Conservation (phyloP, 1,140 invertebrate genomes). For the Trichogramma pretiosum region DNA sequence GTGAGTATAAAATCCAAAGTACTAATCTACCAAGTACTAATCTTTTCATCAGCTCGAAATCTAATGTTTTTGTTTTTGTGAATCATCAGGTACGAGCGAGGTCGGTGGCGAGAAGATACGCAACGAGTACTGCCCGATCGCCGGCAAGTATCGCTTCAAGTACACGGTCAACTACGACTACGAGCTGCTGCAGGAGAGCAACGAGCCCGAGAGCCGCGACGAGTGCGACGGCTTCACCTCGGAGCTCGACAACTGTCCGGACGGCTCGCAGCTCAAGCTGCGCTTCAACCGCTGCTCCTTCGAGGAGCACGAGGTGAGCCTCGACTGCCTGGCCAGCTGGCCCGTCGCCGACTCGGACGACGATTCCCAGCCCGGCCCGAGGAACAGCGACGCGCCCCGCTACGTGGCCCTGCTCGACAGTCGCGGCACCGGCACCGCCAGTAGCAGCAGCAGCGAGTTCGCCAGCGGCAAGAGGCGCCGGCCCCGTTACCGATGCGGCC, state of each 20-base stretch:
- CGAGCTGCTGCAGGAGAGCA: slow-evolving; percentile 36
- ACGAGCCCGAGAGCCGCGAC: slow-evolving; percentile 41
- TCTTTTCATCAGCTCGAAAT: too few relatives aligned
- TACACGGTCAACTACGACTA: slow-evolving; percentile 41
- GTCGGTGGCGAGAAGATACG: slow-evolving; percentile 41
- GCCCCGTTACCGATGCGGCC: slow-evolving; percentile 58
- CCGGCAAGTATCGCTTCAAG: slow-evolving; percentile 54
- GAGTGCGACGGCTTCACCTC: slow-evolving; percentile 52
- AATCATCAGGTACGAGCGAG: slow-evolving; percentile 46
- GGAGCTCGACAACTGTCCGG: slow-evolving; percentile 56
- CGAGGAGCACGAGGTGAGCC: slow-evolving; percentile 49
- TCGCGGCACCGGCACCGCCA: slow-evolving; percentile 25
- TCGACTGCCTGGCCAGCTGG: slow-evolving; percentile 63
- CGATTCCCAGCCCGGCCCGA: too few relatives aligned
- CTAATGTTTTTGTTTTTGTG: too few relatives aligned
- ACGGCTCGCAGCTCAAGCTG: slow-evolving; percentile 52
- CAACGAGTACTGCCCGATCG: slow-evolving; percentile 59
- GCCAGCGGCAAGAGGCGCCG: slow-evolving; percentile 24
- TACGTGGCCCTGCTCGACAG: slow-evolving; percentile 58
- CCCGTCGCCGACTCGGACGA: slow-evolving; percentile 21
- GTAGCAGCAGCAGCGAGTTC: slow-evolving; percentile 45
- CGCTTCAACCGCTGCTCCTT: slow-evolving; percentile 52
- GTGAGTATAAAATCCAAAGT: slow-evolving; percentile 35
- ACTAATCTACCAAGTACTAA: too few relatives aligned
- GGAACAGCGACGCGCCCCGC: slow-evolving; percentile 48